These are phyloP conservation scores for Sisyra nigra DNA, from an alignment of 2,888 invertebrate species.

Conservation along the genomic window DNA sequence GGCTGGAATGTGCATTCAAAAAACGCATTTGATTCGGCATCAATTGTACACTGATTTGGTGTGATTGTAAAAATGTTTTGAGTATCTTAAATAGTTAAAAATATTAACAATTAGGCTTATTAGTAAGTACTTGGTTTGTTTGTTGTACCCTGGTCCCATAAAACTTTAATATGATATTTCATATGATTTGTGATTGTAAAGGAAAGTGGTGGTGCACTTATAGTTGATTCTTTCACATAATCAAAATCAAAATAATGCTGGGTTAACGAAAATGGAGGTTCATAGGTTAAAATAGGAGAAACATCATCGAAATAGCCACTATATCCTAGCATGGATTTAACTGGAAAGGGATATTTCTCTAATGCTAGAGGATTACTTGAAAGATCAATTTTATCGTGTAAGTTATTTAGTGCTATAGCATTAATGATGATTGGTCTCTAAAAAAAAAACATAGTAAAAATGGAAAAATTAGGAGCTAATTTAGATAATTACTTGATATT, in stretches of 20 bases:
- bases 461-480: background rate
- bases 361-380: conserved; percentile 7
- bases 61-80: conserved; percentile 19
- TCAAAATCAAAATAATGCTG: conserved; percentile 23
- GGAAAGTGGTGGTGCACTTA: conserved; percentile 10
- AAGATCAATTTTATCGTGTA: conserved; percentile 8
- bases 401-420: conserved; percentile 16
- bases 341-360: conserved; percentile 12
- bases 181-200: conserved; percentile 17
- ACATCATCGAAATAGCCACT: conserved; percentile 20
- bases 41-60: conserved; percentile 19
- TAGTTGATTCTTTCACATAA: conserved; percentile 7
- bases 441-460: conserved; percentile 10
- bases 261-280: conserved; percentile 20
- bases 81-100: conserved; percentile 14
- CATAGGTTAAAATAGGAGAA: conserved; percentile 10
- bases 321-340: conserved; percentile 16
- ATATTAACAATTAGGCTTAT: conserved; percentile 3
- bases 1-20: conserved; percentile 25
- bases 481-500: conserved; percentile 23
- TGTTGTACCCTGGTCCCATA: conserved; percentile 19
- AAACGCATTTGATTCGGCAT: conserved; percentile 17
- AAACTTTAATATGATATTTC: conserved; percentile 14
- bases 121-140: conserved; percentile 4
- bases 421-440: conserved; percentile 22